Base-by-base conservation (phyloP, 1,140 invertebrate genomes). In the Neocloeon triangulifer region DNA sequence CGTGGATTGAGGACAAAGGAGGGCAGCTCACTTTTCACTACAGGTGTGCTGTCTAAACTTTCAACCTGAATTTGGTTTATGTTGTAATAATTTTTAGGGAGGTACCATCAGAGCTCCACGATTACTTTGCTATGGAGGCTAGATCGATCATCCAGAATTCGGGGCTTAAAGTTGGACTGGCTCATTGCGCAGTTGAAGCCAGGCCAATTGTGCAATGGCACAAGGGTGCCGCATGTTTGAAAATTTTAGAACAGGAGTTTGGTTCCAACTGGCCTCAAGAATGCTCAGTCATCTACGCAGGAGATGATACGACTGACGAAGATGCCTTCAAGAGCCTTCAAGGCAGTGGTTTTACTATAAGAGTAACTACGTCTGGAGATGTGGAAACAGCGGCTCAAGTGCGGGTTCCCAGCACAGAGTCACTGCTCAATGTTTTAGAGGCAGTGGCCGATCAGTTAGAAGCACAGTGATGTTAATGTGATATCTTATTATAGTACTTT, bases 1-100 rank as follows among this genome's bases (percentile, higher is more conserved):
- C 52, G 8, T 56, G 54, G 54, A 42, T 56, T n/a, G 54, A 56
- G 35, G 43, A 52, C 34, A 56, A 56, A 39, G 51, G 49, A 5
- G 42, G 44, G 16, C 37, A 52, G 12, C 42, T 56, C 3, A 51
- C 54, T 9, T 56, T 51, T 37, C 54, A 56, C 38, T 56, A 55
- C 40, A n/a, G 36, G 53, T 6, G 51, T 50, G 0, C 38, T 37
- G 6, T 29, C 42, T 17, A n/a, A n/a, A n/a, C 21, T 12, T 3
- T 29, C 2, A n/a, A 18, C 5, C 14, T 17, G 13, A 18, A 29
- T 16, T 9, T 29, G 27, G 10, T 17, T 14, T n/a, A n/a, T n/a
- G n/a, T n/a, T n/a, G n/a, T n/a, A n/a, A n/a, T n/a, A n/a, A n/a
- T n/a, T n/a, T n/a, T n/a, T n/a, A n/a, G n/a, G n/a, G n/a, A n/a